Evolutionary conservation across 2,888 invertebrate genomes (phyloP), one percentile per base, ranked within the genome.

Genomic region (Athripsodes cinereus): DNA sequence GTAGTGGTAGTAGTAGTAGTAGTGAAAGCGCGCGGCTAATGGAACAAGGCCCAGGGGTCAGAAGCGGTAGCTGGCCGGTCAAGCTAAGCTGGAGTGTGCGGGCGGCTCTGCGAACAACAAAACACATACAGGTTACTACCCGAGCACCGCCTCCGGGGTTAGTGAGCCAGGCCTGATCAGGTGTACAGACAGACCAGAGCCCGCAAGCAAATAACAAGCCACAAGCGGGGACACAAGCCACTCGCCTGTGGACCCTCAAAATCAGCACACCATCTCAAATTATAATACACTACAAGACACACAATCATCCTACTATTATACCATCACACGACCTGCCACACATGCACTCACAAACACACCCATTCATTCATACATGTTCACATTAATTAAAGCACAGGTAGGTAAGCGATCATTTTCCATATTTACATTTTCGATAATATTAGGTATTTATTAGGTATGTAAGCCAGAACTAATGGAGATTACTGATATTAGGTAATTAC

Each of bases 81-180:
- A 55, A 59, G 55, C 55, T 50, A 56, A 56, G 55, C 59, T 56
- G 55, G 53, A 20, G 55, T 55, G 50, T 52, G 55, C 54, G 55
- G 55, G 59, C 55, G 59, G 77, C 74, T 79, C 78, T 79, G 79
- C 75, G 78, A 78, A 79, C 78, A 79, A 79, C 75, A 78, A 79
- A 64, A 63, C 63, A 62, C 59, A 63, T 58, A 62, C 55, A 56
- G 60, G 59, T 62, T 62, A 62, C 62, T 62, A 55, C 49, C 58
- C 54, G 57, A 56, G 55, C 56, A 57, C 53, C 59, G 53, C 22
- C 46, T 16, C 22, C 49, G 19, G 16, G 52, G 46, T 54, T 22
- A 22, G 54, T 22, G 47, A 18, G 31, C 47, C 52, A 10, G 26
- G 34, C 44, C 34, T n/a, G 40, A 31, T 22, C 44, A 40, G 40